A percentile compares a stretch with the other conserved stretches of the same genome.
phyloP scores from a whole-genome alignment of 2,888 invertebrate genomes.

The Bugula neritina region DNA sequence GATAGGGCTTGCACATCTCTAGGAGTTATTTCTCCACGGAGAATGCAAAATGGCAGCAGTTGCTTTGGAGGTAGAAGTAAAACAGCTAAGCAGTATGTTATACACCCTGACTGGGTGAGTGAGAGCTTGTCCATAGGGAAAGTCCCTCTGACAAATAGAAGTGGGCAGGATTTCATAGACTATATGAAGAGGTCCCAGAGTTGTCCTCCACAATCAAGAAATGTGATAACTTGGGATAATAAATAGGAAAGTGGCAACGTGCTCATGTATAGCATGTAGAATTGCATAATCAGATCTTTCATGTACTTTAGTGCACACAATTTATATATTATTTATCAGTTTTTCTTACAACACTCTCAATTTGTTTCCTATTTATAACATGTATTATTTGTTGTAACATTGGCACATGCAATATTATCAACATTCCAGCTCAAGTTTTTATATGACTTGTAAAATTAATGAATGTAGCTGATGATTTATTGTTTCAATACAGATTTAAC shows the following conservation, averaged over 20 bases:
- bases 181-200: conserved; percentile 18
- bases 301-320: no score
- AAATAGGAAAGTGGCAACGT: neutral
- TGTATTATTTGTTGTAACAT: no score
- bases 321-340: no score
- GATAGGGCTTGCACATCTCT: conserved; percentile 12
- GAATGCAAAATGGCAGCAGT: neutral
- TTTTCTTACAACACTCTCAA: no score
- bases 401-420: no score
- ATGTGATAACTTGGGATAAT: conserved; percentile 22
- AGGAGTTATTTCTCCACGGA: conserved; percentile 14
- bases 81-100: conserved; percentile 37
- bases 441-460: no score
- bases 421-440: no score
- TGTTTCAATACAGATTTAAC: no score
- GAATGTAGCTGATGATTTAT: no score
- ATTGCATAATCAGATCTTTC: no score
- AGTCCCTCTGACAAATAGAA: conserved; percentile 11
- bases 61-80: conserved; percentile 6
- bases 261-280: no score
- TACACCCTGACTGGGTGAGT: conserved; percentile 51
- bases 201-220: conserved; percentile 4
- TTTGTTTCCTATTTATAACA: no score
- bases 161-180: conserved; percentile 17
- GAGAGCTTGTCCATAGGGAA: conserved; percentile 43